Percentiles rank a stretch among this genome's conserved stretches.
Evolutionary conservation across 1,140 invertebrate species (phyloP).

Genomic region (Neelides sp.): DNA sequence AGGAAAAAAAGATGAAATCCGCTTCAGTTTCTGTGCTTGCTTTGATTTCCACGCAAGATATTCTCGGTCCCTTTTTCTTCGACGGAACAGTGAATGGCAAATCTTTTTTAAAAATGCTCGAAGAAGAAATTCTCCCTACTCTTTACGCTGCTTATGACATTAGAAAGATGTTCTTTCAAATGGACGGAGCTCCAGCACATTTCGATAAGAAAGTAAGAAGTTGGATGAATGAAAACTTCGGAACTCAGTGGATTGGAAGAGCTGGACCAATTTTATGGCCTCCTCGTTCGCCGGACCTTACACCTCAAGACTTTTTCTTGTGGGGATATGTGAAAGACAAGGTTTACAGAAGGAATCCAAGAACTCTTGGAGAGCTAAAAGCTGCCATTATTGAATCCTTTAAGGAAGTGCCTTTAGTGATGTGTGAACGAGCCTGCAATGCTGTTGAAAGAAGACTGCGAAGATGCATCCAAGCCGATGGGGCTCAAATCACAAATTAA

Average conservation of each 20-base stretch:
- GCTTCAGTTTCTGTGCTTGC: too few species aligned
- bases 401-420: not conserved
- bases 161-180: conserved; percentile 32
- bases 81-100: conserved; percentile 29
- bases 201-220: conserved; percentile 31
- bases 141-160: not conserved
- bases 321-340: conserved; percentile 36
- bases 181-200: conserved; percentile 37
- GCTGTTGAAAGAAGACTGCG: too few species aligned
- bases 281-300: conserved; percentile 36
- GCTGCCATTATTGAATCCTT: not conserved
- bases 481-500: too few species aligned
- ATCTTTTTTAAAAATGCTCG: conserved; percentile 29
- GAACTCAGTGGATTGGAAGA: conserved; percentile 36
- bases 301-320: conserved; percentile 36
- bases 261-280: conserved; percentile 36
- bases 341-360: conserved; percentile 24
- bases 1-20: too few species aligned
- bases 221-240: conserved; percentile 34
- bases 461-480: too few species aligned
- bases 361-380: not conserved
- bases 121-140: conserved; percentile 14
- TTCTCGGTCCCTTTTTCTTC: conserved; percentile 34
- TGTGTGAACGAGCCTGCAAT: too few species aligned
- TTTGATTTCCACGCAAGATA: too few species aligned